Evolutionary conservation across 1,140 invertebrate genomes (phyloP).

Genomic region (Parapsyche elsis): DNA sequence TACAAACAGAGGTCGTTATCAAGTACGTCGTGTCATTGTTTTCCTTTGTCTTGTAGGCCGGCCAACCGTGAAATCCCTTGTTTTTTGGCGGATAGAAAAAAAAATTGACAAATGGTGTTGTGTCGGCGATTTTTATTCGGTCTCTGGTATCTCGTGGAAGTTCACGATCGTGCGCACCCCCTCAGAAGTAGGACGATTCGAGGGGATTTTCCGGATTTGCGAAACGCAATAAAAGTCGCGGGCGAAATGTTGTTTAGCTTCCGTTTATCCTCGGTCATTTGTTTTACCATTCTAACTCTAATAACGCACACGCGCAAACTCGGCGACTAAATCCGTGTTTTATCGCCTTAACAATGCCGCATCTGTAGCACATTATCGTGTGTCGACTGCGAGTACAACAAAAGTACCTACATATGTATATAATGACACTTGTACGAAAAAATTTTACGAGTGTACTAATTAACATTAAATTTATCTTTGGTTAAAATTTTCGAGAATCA

Average conservation of each 20-base stretch:
- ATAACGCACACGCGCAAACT: neutral
- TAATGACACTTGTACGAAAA: too few relatives aligned
- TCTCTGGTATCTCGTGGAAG: neutral
- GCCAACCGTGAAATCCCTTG: neutral
- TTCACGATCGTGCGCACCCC: neutral
- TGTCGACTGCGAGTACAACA: too few relatives aligned
- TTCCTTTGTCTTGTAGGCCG: neutral
- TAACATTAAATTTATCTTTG: too few relatives aligned
- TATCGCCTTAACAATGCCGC: too few relatives aligned
- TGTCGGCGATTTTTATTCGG: conserved; percentile 1
- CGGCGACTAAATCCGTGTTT: too few relatives aligned
- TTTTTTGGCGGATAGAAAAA: neutral
- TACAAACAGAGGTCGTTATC: too few relatives aligned
- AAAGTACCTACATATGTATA: too few relatives aligned
- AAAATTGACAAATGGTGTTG: conserved; percentile 15
- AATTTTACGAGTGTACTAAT: too few relatives aligned
- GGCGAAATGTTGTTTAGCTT: conserved; percentile 22
- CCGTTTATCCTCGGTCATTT: conserved; percentile 12
- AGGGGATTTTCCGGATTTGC: conserved; percentile 11
- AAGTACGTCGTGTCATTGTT: too few relatives aligned
- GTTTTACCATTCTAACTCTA: conserved; percentile 15
- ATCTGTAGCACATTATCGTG: too few relatives aligned
- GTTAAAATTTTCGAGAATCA: too few relatives aligned
- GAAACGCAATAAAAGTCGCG: conserved; percentile 20
- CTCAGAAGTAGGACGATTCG: neutral